Conservation (phyloP, 2,888 invertebrate genomes). For the Synergus umbraculus region DNA sequence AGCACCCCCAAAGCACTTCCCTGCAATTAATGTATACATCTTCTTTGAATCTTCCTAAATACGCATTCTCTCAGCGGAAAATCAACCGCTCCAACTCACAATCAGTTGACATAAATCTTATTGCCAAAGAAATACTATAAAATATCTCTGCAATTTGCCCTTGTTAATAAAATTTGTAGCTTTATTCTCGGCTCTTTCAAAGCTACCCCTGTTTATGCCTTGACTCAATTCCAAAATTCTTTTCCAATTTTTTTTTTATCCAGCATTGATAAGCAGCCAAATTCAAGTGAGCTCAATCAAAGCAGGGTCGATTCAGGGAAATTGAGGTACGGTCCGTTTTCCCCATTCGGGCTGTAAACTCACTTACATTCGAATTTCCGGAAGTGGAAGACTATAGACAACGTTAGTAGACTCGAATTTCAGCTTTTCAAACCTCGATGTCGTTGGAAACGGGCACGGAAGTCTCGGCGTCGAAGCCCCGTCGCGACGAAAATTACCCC, state of each 20-base stretch:
- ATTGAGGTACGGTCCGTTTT: conserved; percentile 44
- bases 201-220: too few species aligned
- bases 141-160: too few species aligned
- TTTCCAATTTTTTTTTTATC: neutral
- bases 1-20: neutral
- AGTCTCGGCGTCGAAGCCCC: conserved; percentile 42
- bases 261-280: conserved; percentile 36
- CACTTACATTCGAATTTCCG: conserved; percentile 44
- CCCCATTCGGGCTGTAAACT: conserved; percentile 40
- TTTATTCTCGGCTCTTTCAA: too few species aligned
- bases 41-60: neutral
- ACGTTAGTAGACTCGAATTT: neutral
- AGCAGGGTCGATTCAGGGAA: conserved; percentile 11
- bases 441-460: conserved; percentile 29
- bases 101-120: too few species aligned
- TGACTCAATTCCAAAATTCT: conserved; percentile 19
- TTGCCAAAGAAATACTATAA: too few species aligned
- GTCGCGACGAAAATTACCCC: conserved; percentile 53
- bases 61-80: too few species aligned
- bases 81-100: neutral
- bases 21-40: neutral
- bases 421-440: neutral
- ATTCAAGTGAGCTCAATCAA: conserved; percentile 20
- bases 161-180: too few species aligned
- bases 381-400: conserved; percentile 34